Conservation (phyloP, 1,140 invertebrate genomes). For the Helicoverpa armigera region DNA sequence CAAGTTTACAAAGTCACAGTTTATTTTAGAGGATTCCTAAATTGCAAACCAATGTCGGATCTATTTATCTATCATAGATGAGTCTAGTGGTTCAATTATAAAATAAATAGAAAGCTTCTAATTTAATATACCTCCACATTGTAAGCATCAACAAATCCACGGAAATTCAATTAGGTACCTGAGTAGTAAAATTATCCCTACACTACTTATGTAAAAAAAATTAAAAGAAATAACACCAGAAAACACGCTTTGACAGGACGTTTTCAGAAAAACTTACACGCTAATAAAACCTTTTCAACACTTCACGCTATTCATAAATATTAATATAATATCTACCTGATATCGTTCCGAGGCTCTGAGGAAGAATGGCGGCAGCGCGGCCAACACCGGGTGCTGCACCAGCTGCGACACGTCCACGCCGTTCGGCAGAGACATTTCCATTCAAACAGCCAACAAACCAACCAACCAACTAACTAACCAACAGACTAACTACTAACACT, state of each 20-base stretch:
- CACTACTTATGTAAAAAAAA: no score
- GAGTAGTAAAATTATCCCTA: no score
- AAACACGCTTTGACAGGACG: background rate
- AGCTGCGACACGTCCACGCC: slow-evolving; percentile 93
- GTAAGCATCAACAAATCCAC: no score
- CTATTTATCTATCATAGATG: no score
- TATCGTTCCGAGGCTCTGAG: slow-evolving; percentile 96
- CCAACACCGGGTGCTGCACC: slow-evolving; percentile 94
- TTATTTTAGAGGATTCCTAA: no score
- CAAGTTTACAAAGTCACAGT: no score
- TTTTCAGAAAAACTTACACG: background rate
- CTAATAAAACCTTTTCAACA: background rate
- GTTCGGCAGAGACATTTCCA: slow-evolving; percentile 91
- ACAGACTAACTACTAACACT: slow-evolving; percentile 3
- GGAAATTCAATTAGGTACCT: no score
- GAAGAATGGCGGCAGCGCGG: slow-evolving; percentile 93
- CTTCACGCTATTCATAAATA: background rate
- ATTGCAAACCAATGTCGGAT: no score
- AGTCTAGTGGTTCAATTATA: no score
- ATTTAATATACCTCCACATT: no score
- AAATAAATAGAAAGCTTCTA: no score
- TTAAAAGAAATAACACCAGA: background rate
- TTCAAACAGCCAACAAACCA: slow-evolving; percentile 46
- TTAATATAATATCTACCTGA: slow-evolving; percentile 86
- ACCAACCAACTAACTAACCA: slow-evolving; percentile 8